Conservation (phyloP, 1,140 invertebrate species). For the Tetramorium alpestre region DNA sequence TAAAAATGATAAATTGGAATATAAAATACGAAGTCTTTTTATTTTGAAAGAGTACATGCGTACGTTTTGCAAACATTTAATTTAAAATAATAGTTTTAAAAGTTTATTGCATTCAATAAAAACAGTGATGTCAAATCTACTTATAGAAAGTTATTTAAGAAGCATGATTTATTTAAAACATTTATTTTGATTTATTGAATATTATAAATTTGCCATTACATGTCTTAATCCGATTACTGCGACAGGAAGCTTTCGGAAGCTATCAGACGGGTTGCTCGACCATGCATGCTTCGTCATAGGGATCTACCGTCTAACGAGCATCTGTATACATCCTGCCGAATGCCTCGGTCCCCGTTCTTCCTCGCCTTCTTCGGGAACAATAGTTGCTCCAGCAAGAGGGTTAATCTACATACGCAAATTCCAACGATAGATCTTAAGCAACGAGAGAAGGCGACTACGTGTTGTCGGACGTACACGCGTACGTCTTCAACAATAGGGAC, state of each 20-base stretch:
- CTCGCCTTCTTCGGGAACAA: slow-evolving; percentile 76
- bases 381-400: slow-evolving; percentile 71
- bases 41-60: background rate
- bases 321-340: slow-evolving; percentile 62
- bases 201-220: background rate
- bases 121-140: background rate
- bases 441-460: slow-evolving; percentile 65
- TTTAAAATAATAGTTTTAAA: background rate
- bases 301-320: slow-evolving; percentile 71
- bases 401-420: slow-evolving; percentile 83
- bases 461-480: slow-evolving; percentile 70
- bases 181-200: background rate
- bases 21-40: background rate
- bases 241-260: slow-evolving; percentile 1
- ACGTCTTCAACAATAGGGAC: slow-evolving; percentile 77
- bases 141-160: background rate
- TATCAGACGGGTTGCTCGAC: background rate
- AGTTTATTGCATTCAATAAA: background rate
- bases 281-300: slow-evolving; percentile 59
- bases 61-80: background rate
- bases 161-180: background rate
- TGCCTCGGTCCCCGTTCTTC: slow-evolving; percentile 55
- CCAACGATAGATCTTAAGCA: slow-evolving; percentile 81
- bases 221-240: background rate
- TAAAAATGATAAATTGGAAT: background rate